Evolutionary conservation across 2,888 invertebrate species (phyloP).

Genomic region (Cheilosia urbana): DNA sequence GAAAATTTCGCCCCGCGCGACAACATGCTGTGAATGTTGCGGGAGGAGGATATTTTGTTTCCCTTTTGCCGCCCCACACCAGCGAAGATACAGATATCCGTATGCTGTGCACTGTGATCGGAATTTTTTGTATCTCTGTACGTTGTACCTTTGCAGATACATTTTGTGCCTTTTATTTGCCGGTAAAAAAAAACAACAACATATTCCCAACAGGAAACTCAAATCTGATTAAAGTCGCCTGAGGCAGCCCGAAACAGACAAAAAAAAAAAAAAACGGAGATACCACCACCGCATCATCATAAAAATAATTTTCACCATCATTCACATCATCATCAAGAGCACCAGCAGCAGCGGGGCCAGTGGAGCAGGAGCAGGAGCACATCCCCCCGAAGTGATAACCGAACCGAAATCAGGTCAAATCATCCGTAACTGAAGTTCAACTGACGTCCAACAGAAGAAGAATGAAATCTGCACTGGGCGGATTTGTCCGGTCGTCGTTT

Average conservation of each 20-base stretch:
- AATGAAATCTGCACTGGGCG: constrained; percentile 60
- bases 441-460: constrained; percentile 62
- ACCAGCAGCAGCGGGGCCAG: constrained; percentile 28
- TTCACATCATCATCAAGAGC: constrained; percentile 60
- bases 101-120: constrained; percentile 60
- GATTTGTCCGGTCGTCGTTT: constrained; percentile 43
- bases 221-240: constrained; percentile 74
- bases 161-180: constrained; percentile 43
- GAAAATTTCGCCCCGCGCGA: constrained; percentile 71
- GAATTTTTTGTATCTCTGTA: constrained; percentile 47
- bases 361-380: constrained; percentile 36
- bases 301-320: constrained; percentile 73
- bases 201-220: constrained; percentile 65
- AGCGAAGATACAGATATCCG: constrained; percentile 15
- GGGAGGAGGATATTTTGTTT: constrained; percentile 64
- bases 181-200: constrained; percentile 40
- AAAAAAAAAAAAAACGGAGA: constrained; percentile 29
- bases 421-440: constrained; percentile 73
- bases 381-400: constrained; percentile 70
- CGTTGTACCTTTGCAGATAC: constrained; percentile 63
- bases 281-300: constrained; percentile 59
- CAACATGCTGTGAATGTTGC: constrained; percentile 67
- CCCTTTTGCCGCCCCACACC: constrained; percentile 9
- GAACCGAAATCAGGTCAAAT: constrained; percentile 75
- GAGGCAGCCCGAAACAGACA: constrained; percentile 21